Evolutionary conservation across 2,113 vertebrate genomes (phyloP).

Genomic region (Trinectes maculatus): DNA sequence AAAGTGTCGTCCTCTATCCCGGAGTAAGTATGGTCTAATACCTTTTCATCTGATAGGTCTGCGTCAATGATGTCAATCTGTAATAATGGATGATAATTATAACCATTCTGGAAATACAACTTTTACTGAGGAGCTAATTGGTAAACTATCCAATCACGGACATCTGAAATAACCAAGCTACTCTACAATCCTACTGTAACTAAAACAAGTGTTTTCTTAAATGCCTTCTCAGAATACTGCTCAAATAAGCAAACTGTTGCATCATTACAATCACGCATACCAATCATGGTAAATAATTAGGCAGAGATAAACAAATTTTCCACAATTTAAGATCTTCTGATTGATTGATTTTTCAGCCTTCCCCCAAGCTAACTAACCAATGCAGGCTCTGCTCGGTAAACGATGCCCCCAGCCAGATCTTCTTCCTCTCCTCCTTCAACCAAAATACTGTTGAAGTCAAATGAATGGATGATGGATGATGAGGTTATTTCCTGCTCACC

Average conservation of each 20-base stretch:
- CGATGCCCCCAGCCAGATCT: slow-evolving; percentile 84
- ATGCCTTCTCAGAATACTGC: not conserved
- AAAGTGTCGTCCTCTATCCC: slow-evolving; percentile 83
- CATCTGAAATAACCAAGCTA: not conserved
- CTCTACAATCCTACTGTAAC: not conserved
- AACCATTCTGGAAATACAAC: slow-evolving; percentile 4
- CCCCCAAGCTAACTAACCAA: slow-evolving; percentile 86
- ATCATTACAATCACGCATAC: slow-evolving; percentile 18
- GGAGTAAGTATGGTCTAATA: slow-evolving; percentile 81
- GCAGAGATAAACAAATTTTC: slow-evolving; percentile 10
- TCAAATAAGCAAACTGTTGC: not conserved
- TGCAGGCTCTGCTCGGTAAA: slow-evolving; percentile 93
- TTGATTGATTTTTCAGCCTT: slow-evolving; percentile 39
- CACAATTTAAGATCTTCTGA: slow-evolving; percentile 11
- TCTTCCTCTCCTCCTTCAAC: slow-evolving; percentile 83
- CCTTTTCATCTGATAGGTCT: slow-evolving; percentile 85
- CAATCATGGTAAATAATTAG: not conserved
- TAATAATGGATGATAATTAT: slow-evolving; percentile 46
- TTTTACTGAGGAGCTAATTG: not conserved
- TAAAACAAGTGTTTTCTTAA: not conserved
- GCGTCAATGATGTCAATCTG: slow-evolving; percentile 90
- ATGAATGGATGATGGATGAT: slow-evolving; percentile 88
- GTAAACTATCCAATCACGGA: slow-evolving; percentile 20
- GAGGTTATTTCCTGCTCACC: slow-evolving; percentile 90
- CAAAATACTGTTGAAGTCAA: slow-evolving; percentile 86